These are phyloP conservation scores for Florisuga fusca DNA, from an alignment of 2,797 vertebrate genomes.

Conservation along the genomic window DNA sequence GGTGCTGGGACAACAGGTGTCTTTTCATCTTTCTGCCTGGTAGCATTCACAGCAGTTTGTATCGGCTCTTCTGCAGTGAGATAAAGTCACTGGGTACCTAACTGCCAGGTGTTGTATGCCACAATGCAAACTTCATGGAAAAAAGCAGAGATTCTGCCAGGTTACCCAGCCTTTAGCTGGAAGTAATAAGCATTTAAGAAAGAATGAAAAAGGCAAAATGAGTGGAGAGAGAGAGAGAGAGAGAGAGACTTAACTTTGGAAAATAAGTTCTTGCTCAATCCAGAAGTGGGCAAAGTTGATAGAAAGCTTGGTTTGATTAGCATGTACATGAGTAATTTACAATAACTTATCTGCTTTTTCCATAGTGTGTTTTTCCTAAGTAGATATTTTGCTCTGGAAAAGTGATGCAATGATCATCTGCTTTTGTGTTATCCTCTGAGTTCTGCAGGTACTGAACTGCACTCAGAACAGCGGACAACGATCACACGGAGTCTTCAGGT, in stretches of 20 bases:
- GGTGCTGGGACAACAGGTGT: neutral
- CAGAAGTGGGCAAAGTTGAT: neutral
- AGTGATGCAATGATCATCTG: neutral
- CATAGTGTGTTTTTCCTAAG: neutral
- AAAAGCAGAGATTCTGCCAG: neutral
- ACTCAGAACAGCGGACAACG: neutral
- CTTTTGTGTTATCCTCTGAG: neutral
- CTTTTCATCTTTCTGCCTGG: neutral
- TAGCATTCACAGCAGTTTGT: neutral
- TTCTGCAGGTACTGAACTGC: neutral
- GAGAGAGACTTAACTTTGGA: neutral
- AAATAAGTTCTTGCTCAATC: neutral
- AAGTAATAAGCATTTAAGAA: no score
- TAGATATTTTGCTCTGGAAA: neutral
- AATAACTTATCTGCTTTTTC: neutral
- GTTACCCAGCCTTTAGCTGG: no score
- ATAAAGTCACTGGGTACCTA: neutral
- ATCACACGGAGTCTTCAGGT: constrained; percentile 24
- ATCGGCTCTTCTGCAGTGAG: neutral
- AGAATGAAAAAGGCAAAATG: neutral
- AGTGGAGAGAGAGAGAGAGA: neutral
- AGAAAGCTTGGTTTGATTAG: neutral
- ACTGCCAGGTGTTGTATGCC: neutral
- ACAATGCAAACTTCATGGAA: neutral
- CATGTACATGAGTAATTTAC: neutral